Base-by-base conservation (phyloP, 2,797 vertebrate genomes). In the Platalea minor region DNA sequence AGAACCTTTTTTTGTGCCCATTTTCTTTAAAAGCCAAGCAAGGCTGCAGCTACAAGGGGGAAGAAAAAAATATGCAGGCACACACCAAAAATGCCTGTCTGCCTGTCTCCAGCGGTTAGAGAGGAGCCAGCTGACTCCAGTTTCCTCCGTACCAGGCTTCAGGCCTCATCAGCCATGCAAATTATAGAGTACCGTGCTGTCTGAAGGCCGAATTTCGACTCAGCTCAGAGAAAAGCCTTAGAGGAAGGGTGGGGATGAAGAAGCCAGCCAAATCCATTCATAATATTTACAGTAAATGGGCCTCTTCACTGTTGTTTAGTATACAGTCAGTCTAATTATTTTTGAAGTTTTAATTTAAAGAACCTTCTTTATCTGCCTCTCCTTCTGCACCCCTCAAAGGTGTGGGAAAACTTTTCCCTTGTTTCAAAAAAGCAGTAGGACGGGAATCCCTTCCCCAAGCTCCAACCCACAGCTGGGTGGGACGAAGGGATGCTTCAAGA, bases 241-340 rank as follows among this genome's bases (percentile, higher is more conserved):
- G 98, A 98, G 98, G 98, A 98, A 98, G 98, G 98, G 98, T 97
- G 98, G 97, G 96, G 97, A 97, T 95, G 82, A 81, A 96, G 92
- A 85, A 96, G 91, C 89, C 96, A 87, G 98, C 98, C 98, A 98
- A 97, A 97, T 97, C 98, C 98, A 98, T 98, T 98, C 98, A 98
- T 97, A 98, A 98, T 98, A 98, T 98, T 98, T 98, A 98, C 97
- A 98, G 98, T 98, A 98, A 98, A 97, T 97, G 98, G 95, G 97
- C 97, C 94, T 97, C 96, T 96, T 96, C 96, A 97, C 96, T 97
- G 97, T 94, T 97, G 96, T 97, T 97, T 96, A 96, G 97, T 95
- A 97, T 96, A 93, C 89, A 96, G 96, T 70, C 96, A 92, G 95
- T n/a, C 96, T 97, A 97, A 97, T 96, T 96, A 95, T 96, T 96